Base-by-base conservation (phyloP, 2,113 vertebrate genomes). In the Pipra filicauda region DNA sequence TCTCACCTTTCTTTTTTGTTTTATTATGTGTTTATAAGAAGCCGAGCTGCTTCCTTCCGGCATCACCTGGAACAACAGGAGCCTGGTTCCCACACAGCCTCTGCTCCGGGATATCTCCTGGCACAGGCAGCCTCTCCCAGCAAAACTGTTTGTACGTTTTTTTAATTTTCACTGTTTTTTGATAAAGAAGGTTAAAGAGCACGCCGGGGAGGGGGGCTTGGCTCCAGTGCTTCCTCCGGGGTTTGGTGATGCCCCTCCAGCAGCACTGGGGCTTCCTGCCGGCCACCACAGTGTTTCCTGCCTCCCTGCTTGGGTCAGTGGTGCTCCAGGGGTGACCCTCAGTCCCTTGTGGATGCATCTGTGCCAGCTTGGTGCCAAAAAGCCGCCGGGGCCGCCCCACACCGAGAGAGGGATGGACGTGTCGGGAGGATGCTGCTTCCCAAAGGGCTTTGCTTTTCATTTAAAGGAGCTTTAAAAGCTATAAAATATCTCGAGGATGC, bases 141-240 rank as follows among this genome's bases (percentile, higher is more conserved):
- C 22, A 11, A 81, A 70, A 26, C 39, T 88, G 49, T 57, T 77
- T 44, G 27, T 41, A 41, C 39, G 13, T 41, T 41, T 41, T 39
- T 67, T 89, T 77, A 9, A 35, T 94, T 86, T 77, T 51, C 44
- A 19, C 35, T 19, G 65, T 51, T 55, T 52, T 65, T 21, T 23
- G 2, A 19, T 74, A 28, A 86, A 70, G 75, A 24, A 22, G 91
- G 91, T 81, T 77, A 96, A 95, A 91, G 91, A 72, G 73, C 87
- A 67, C 0, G 0, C 43, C 0, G 4, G 55, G 88, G 72, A 0
- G 0, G 59, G 51, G 51, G 57, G 30, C 77, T 91, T 0, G 1
- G 73, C 77, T 96, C 84, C 89, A 52, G 35, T 2, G 0, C 35
- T 96, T 97, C 96, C 93, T 94, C 48, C 1, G 0, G 81, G 48